Conservation (phyloP, 2,797 vertebrate genomes). For the Podargus strigoides region DNA sequence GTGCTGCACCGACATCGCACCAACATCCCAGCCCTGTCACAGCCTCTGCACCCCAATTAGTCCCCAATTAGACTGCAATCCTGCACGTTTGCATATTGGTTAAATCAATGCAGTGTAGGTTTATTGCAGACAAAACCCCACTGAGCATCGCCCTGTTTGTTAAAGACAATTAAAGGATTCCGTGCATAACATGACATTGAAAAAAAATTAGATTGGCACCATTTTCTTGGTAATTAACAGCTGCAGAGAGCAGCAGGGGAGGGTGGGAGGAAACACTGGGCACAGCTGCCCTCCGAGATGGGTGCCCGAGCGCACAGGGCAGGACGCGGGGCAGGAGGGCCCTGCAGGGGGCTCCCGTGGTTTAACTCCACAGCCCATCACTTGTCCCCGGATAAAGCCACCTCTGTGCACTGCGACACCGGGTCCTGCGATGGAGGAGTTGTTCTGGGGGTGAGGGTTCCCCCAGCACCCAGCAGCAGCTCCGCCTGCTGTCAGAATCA, state of each 20-base stretch:
- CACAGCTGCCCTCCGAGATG: not conserved
- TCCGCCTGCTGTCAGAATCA: not conserved
- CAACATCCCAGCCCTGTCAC: fast-evolving
- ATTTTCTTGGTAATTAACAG: not conserved
- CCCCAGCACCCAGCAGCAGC: not conserved
- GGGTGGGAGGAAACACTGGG: not conserved
- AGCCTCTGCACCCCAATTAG: not conserved
- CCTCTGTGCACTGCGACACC: fast-evolving
- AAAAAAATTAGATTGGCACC: not conserved
- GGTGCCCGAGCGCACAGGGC: not conserved
- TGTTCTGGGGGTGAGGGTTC: fast-evolving
- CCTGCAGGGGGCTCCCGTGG: fast-evolving
- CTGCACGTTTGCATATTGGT: not conserved
- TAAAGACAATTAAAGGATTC: not conserved
- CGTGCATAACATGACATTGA: not conserved
- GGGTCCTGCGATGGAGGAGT: not conserved
- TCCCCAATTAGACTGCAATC: not conserved
- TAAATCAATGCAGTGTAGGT: not conserved
- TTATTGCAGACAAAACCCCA: not conserved
- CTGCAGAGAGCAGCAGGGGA: not conserved
- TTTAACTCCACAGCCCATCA: not conserved
- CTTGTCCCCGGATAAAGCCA: not conserved
- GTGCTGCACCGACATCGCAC: fast-evolving
- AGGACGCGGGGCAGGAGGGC: not conserved
- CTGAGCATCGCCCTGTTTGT: not conserved